phyloP scores from a whole-genome alignment of 2,113 vertebrate genomes.

The Coptodon rendalli region DNA sequence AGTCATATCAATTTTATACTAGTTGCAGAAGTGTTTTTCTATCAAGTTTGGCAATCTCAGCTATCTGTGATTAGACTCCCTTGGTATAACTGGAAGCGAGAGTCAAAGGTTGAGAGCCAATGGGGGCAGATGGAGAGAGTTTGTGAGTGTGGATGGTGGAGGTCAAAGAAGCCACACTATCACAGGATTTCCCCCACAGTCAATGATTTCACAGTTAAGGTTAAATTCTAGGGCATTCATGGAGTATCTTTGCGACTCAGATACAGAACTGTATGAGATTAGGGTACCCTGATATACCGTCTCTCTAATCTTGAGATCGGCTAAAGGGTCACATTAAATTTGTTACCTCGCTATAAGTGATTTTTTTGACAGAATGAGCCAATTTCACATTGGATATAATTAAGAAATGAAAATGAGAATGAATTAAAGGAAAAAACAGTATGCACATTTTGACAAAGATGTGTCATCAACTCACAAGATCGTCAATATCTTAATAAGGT shows the following conservation, averaged over 20 bases:
- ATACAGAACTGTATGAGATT: background rate
- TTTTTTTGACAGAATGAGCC: background rate
- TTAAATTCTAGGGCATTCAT: constrained; percentile 35
- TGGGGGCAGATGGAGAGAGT: background rate
- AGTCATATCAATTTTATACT: constrained; percentile 56
- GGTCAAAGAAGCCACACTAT: constrained; percentile 16
- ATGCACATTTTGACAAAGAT: background rate
- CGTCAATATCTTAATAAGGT: background rate
- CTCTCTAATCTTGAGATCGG: background rate
- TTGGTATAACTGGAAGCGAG: constrained; percentile 13
- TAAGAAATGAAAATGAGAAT: background rate
- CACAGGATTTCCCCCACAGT: constrained; percentile 8
- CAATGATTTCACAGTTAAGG: constrained; percentile 45
- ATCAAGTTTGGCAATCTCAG: constrained; percentile 46
- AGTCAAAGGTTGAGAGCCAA: constrained; percentile 25
- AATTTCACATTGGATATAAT: background rate
- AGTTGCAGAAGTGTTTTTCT: constrained; percentile 41
- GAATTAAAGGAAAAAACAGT: background rate
- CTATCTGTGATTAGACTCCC: constrained; percentile 56
- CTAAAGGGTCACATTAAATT: background rate
- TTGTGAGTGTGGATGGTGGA: background rate
- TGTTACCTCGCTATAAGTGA: background rate
- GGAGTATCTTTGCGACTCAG: constrained; percentile 12
- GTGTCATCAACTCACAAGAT: background rate
- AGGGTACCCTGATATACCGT: background rate